Evolutionary conservation across 2,888 invertebrate genomes (phyloP).

Genomic region (Cryptus viduatorius): DNA sequence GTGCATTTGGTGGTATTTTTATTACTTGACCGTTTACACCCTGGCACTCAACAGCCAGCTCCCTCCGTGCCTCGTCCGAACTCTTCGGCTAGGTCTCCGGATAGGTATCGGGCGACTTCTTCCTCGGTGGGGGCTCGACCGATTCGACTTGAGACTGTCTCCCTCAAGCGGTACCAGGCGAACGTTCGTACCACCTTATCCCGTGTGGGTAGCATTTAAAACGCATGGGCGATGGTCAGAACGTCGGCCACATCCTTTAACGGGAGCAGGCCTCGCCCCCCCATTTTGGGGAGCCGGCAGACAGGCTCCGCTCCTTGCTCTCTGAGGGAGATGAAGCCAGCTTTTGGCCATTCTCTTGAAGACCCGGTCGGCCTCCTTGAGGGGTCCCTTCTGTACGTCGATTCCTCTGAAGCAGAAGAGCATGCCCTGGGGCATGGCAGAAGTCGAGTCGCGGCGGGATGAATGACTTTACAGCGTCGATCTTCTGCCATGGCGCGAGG

Average conservation of each 20-base stretch:
- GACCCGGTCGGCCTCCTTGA: conserved; percentile 71
- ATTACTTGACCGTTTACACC: no score
- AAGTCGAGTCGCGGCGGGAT: conserved; percentile 76
- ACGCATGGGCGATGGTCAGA: conserved; percentile 75
- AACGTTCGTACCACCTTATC: conserved; percentile 69
- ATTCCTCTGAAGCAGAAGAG: conserved; percentile 76
- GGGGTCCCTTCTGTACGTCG: conserved; percentile 69
- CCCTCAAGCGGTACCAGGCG: conserved; percentile 69
- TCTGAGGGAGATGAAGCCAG: conserved; percentile 77
- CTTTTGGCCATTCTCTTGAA: conserved; percentile 71
- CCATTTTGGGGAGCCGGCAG: conserved; percentile 70
- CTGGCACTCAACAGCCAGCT: no score
- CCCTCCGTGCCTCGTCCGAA: no score
- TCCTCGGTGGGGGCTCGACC: conserved; percentile 46
- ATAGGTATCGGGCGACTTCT: background rate
- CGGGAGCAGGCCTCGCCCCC: conserved; percentile 77
- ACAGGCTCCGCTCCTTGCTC: conserved; percentile 76
- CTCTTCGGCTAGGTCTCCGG: background rate
- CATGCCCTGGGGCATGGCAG: no score
- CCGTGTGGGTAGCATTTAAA: conserved; percentile 73
- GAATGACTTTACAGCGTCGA: conserved; percentile 67
- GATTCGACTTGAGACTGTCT: conserved; percentile 53
- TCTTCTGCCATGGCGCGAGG: conserved; percentile 70
- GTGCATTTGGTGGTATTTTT: no score
- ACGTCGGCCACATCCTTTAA: conserved; percentile 75